Base-by-base conservation (phyloP, 2,888 invertebrate genomes). In the Idaea aversata region DNA sequence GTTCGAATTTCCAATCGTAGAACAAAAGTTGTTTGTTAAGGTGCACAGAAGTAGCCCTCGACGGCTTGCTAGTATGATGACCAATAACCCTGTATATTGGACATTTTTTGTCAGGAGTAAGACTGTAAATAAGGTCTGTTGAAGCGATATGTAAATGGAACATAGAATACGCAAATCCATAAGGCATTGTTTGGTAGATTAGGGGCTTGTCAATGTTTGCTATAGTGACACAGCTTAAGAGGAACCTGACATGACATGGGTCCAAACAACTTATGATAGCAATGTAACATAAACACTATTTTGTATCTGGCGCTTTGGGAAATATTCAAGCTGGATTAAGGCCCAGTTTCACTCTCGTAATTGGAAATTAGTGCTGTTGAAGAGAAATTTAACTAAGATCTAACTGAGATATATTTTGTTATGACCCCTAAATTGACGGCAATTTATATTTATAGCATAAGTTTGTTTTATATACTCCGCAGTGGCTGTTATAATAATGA, bases 161-260 rank as follows among this genome's bases (percentile, higher is more conserved):
- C 47, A 47, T 13, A 47, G 47, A 7, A 47, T 47, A 47, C 47
- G 47, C 10, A 47, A 47, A 47, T 47, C 47, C 47, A 47, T 59
- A 59, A 59, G 59, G 16, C 34, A 16, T 59, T 16, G 59, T 59
- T 34, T 16, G 15, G 59, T 59, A 34, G 59, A 59, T 59, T 59
- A 59, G 16, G 59, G 34, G 34, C 25, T 59, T 59, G 59, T 59
- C 59, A 59, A 66, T 62, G 58, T 68, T 64, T 62, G 65, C 61
- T 83, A 83, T 79, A 82, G 80, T 82, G 77, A 80, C 80, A 78
- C 72, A 77, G 82, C 81, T 81, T 86, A 83, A 81, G 84, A 84
- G 84, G 85, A 86, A 85, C 85, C 80, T 83, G 78, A 80, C 74
- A 77, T 88, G 89, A 90, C 88, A 80, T 87, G 87, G 84, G 88